Evolutionary conservation across 2,888 invertebrate genomes (phyloP), one percentile per base, ranked within the genome.

Genomic region (Megamerina dolium): DNA sequence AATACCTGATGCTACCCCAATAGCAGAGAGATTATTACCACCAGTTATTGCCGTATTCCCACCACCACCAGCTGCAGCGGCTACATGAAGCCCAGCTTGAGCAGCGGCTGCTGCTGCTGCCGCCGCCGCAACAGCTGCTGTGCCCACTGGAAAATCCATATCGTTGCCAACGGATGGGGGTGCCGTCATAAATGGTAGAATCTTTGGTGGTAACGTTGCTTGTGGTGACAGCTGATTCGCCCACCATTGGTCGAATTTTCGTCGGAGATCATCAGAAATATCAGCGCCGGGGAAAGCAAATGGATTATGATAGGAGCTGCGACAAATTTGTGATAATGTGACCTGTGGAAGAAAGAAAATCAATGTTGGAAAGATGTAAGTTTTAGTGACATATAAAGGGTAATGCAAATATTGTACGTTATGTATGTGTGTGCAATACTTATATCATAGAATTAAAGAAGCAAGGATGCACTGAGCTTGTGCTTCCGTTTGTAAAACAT

Each of bases 171-270:
- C 66, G 8, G 66, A 53, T 0, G 62, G 54, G 2, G 70, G 65
- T 2, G 67, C 68, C 31, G 64, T 55, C 65, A 69, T 69, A 36
- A 75, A 71, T 46, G 74, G 74, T 42, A 75, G 59, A 53, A 76
- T 74, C 59, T 76, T 75, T 38, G 70, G 73, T 19, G 75, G 63
- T 55, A 76, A 75, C 30, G 75, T 66, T 40, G 75, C 66, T 61
- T 77, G 73, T 30, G 83, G 81, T 12, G 81, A 81, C 37, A 85
- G 78, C 62, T 87, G 87, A 43, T 82, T 77, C 32, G 81, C 79
- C 82, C 87, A 89, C 94, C 94, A 94, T 44, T 87, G 84, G 64
- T 94, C 92, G 70, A 94, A 94, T 67, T 89, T 88, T 46, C 88
- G 77, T 19, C 87, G 81, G 61, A 84, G 80, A 39, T 93, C 93